Base-by-base conservation (phyloP, 2,888 invertebrate genomes). In the Diogma glabrata region DNA sequence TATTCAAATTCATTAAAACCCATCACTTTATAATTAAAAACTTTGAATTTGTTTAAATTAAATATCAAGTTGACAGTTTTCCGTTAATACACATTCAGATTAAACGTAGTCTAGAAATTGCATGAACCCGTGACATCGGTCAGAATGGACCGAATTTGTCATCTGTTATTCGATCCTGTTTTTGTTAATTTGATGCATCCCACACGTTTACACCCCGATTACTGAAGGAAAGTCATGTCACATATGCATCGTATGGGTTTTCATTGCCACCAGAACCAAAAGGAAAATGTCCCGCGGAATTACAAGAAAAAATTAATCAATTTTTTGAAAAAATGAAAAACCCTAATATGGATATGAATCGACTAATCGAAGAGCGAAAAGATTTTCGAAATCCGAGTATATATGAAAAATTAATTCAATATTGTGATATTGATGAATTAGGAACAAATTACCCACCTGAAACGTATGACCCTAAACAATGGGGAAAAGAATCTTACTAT, bases 361-460 rank as follows among this genome's bases (percentile, higher is more conserved):
- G 77, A 51, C 75, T 85, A 5, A 95, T 96, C 57, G 93, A 95
- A 64, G 83, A 84, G 58, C 79, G 89, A 56, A 95, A 95, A 69
- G 90, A 89, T 65, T 95, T 95, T 63, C 78, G 95, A 50, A 97
- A 97, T 73, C 96, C 96, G 1, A 94, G 95, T 63, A 96, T 97
- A 62, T 97, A 97, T 70, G 95, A 96, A 66, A 96, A 96, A 66
- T 74, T 97, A 2, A 91, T 97, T 58, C 86, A 91, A 59, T 92
- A 85, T 71, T 94, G 94, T 74, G 84, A 84, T 59, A 90, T 97
- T 53, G 94, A 96, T 72, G 96, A 97, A 69, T 76, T 94, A 60
- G 96, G 95, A 51, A 94, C 95, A 24, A 96, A 96, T 72, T 97
- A 94, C 72, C 90, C 93, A 1, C 86, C 90, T 51, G 86, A 91